These are phyloP conservation scores for Cryptocephalus primarius DNA, from an alignment of 2,888 invertebrate species.

Conservation along the genomic window DNA sequence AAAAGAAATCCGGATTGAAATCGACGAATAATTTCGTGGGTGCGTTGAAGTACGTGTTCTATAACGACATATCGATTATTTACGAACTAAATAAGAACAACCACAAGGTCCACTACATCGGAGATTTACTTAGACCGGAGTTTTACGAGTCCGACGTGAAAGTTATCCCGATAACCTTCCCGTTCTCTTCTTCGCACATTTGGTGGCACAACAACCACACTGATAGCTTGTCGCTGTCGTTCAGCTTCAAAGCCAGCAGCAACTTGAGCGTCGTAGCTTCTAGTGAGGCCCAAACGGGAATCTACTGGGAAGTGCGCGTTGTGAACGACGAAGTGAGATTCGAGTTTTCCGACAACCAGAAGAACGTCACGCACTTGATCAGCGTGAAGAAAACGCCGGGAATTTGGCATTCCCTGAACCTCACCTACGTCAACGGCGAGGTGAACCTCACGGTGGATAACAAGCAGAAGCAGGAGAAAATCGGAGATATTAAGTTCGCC, in stretches of 20 bases:
- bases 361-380: constrained; percentile 66
- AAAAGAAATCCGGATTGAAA: constrained; percentile 63
- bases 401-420: constrained; percentile 74
- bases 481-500: constrained; percentile 32
- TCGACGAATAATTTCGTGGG: constrained; percentile 53
- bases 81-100: constrained; percentile 77
- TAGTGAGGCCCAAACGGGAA: constrained; percentile 64
- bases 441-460: constrained; percentile 67
- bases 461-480: constrained; percentile 52
- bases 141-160: constrained; percentile 75
- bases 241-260: constrained; percentile 78
- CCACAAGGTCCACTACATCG: constrained; percentile 54
- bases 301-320: constrained; percentile 83
- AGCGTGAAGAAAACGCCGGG: constrained; percentile 72
- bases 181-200: constrained; percentile 81
- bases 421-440: constrained; percentile 65
- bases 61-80: constrained; percentile 84
- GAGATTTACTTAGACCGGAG: constrained; percentile 59
- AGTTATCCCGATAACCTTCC: constrained; percentile 83
- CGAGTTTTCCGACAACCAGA: constrained; percentile 62
- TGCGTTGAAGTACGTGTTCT: constrained; percentile 83
- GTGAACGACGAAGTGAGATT: constrained; percentile 79
- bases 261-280: constrained; percentile 74
- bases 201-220: constrained; percentile 76
- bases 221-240: constrained; percentile 63